phyloP scores from a whole-genome alignment of 2,888 invertebrate species.

The Hypomecis atomaria region DNA sequence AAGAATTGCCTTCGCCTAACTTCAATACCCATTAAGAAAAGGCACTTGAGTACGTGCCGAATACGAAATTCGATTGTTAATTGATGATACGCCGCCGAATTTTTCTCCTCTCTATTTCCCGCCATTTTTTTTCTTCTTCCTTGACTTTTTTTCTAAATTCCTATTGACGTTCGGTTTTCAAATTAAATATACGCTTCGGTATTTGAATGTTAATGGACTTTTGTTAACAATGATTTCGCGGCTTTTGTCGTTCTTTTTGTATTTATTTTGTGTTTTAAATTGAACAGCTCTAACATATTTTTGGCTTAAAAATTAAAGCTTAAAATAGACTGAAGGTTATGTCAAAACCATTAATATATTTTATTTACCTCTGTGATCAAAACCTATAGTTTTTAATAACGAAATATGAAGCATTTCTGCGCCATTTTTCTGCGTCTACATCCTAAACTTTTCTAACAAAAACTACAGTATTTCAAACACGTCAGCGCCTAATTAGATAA shows the following conservation, averaged over 20 bases:
- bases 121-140: slow-evolving; percentile 20
- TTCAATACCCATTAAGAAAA: slow-evolving; percentile 47
- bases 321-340: neutral
- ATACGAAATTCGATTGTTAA: slow-evolving; percentile 44
- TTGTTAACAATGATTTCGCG: slow-evolving; percentile 39
- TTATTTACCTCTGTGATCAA: no score
- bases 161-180: slow-evolving; percentile 38
- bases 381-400: no score
- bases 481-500: slow-evolving; percentile 24
- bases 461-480: slow-evolving; percentile 28
- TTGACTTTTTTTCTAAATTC: slow-evolving; percentile 27
- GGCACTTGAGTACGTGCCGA: slow-evolving; percentile 44
- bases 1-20: slow-evolving; percentile 26
- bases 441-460: neutral
- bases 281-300: no score
- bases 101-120: slow-evolving; percentile 32
- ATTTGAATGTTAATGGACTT: slow-evolving; percentile 43
- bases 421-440: neutral
- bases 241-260: slow-evolving; percentile 19
- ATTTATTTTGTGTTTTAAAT: neutral
- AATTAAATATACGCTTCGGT: slow-evolving; percentile 42
- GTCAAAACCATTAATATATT: no score
- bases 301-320: no score
- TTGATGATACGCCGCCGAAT: slow-evolving; percentile 39
- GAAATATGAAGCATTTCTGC: no score